phyloP scores from a whole-genome alignment of 2,888 invertebrate species.

The Hirtodrosophila alboralis region DNA sequence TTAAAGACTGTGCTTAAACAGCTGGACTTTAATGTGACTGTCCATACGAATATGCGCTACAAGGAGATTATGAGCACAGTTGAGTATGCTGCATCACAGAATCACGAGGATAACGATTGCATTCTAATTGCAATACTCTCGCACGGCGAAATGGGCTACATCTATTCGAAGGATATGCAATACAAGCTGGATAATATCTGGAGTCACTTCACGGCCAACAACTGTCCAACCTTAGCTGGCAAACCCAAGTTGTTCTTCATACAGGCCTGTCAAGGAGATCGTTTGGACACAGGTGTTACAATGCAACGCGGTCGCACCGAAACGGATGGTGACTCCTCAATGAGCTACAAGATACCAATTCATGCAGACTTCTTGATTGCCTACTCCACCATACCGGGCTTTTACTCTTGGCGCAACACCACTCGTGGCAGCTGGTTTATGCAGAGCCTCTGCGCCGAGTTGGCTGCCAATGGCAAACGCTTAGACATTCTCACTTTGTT shows the following conservation, averaged over 20 bases:
- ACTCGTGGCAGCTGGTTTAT: constrained; percentile 98
- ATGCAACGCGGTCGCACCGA: constrained; percentile 86
- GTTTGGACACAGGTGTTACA: constrained; percentile 91
- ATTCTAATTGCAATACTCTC: constrained; percentile 92
- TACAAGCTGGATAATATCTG: constrained; percentile 93
- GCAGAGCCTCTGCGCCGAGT: constrained; percentile 93
- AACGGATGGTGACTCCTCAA: constrained; percentile 88
- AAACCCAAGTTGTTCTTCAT: constrained; percentile 91
- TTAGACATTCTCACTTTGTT: constrained; percentile 93
- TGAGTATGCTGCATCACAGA: constrained; percentile 89
- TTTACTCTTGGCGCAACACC: constrained; percentile 97
- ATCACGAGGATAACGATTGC: constrained; percentile 93
- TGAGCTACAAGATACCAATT: constrained; percentile 92
- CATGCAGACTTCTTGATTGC: constrained; percentile 97
- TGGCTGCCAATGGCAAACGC: constrained; percentile 89
- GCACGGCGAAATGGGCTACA: constrained; percentile 94
- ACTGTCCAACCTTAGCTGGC: constrained; percentile 93
- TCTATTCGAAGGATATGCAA: constrained; percentile 93
- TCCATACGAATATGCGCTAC: constrained; percentile 89
- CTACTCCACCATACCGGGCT: constrained; percentile 97
- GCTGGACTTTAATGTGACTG: constrained; percentile 90
- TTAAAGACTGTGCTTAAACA: constrained; percentile 87
- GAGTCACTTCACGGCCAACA: constrained; percentile 91
- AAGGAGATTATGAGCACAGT: constrained; percentile 88
- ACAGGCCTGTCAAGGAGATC: constrained; percentile 96